Evolutionary conservation across 2,113 vertebrate genomes (phyloP).

Genomic region (Pachyramphus minor): DNA sequence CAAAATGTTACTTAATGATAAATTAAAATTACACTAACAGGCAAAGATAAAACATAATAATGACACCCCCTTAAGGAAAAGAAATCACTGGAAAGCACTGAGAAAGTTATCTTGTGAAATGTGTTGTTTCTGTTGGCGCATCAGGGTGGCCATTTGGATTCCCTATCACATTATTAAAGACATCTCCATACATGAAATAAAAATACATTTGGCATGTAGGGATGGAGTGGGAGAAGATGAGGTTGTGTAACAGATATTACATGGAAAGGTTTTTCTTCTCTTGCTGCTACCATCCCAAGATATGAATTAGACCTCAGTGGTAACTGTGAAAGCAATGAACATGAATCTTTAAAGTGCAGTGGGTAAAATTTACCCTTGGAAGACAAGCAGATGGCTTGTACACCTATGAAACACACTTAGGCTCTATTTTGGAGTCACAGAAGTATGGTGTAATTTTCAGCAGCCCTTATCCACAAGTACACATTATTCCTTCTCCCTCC

Average conservation of each 20-base stretch:
- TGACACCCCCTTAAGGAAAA: conserved; percentile 72
- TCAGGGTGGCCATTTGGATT: conserved; percentile 66
- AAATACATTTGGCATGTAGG: conserved; percentile 10
- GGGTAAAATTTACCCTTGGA: conserved; percentile 12
- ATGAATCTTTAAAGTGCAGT: conserved; percentile 2
- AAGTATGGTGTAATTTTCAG: not conserved
- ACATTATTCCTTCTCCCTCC: fast-evolving
- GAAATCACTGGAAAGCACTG: conserved; percentile 63
- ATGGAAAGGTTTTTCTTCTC: conserved; percentile 44
- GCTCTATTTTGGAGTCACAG: not conserved
- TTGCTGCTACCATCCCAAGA: conserved; percentile 17
- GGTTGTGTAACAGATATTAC: conserved; percentile 28
- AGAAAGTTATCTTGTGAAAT: conserved; percentile 71
- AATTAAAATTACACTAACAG: conserved; percentile 78
- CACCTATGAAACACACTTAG: not conserved
- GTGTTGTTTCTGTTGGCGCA: conserved; percentile 66
- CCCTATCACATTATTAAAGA: conserved; percentile 68
- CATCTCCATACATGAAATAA: conserved; percentile 69
- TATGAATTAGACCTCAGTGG: conserved; percentile 61
- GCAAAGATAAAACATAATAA: conserved; percentile 72
- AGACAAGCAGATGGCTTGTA: conserved; percentile 15
- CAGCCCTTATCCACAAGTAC: not conserved
- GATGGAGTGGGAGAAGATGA: not conserved
- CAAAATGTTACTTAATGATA: conserved; percentile 79
- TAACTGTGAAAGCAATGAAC: conserved; percentile 40